Evolutionary conservation across 2,797 vertebrate species (phyloP).

Genomic region (Moxostoma hubbsi): DNA sequence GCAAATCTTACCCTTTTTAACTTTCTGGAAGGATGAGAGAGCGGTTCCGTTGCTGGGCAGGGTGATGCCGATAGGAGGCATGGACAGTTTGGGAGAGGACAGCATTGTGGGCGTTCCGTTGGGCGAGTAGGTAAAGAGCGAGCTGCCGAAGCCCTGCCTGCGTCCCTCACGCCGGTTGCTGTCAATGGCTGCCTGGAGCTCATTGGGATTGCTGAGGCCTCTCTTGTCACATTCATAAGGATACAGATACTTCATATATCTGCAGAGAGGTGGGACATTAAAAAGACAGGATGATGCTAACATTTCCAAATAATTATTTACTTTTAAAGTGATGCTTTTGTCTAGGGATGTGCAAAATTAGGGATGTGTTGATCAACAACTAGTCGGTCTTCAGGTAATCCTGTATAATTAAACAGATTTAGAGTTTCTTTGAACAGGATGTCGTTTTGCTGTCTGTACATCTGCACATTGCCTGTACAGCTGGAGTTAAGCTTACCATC

Average conservation of each 20-base stretch:
- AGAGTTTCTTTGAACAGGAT: no score
- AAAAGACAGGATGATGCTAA: neutral
- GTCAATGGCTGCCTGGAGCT: slow-evolving; percentile 96
- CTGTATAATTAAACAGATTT: no score
- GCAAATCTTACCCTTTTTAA: slow-evolving; percentile 89
- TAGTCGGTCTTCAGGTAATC: no score
- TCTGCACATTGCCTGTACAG: no score
- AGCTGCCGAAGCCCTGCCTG: slow-evolving; percentile 90
- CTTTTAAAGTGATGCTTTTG: no score
- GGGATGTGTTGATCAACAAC: no score
- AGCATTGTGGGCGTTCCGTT: slow-evolving; percentile 88
- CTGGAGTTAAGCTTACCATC: no score
- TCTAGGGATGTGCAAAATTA: no score
- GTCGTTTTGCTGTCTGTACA: no score
- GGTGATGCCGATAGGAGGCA: slow-evolving; percentile 77
- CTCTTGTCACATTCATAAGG: slow-evolving; percentile 97
- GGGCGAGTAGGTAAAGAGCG: slow-evolving; percentile 92
- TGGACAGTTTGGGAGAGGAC: slow-evolving; percentile 88
- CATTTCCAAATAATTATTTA: no score
- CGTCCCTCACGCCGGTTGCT: slow-evolving; percentile 94
- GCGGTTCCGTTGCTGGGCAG: slow-evolving; percentile 86
- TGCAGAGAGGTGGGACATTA: slow-evolving; percentile 60
- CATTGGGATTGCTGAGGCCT: slow-evolving; percentile 92
- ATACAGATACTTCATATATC: slow-evolving; percentile 99
- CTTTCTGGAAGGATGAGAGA: slow-evolving; percentile 82